phyloP scores from a whole-genome alignment of 2,888 invertebrate genomes.

The Caenorhabditis sp. region DNA sequence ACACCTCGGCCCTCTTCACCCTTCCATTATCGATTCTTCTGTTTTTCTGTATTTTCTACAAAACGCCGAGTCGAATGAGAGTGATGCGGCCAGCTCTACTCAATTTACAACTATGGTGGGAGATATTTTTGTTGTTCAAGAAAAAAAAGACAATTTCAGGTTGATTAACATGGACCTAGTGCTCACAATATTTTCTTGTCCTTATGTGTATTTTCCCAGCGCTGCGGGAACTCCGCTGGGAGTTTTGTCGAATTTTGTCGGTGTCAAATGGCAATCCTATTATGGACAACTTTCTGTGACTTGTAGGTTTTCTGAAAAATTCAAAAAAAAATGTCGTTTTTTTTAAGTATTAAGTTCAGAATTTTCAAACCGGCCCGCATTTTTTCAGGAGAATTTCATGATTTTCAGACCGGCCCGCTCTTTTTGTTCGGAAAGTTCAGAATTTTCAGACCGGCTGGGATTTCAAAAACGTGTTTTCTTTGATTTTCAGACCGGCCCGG shows the following conservation, averaged over 20 bases:
- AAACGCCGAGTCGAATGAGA: conserved; percentile 17
- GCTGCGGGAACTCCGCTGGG: conserved; percentile 18
- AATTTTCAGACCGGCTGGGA: no score
- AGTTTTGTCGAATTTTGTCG: conserved; percentile 3
- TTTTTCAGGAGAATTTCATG: no score
- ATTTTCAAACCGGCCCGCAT: no score
- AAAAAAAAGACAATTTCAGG: no score
- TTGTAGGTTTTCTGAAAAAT: conserved; percentile 7
- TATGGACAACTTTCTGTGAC: conserved; percentile 17
- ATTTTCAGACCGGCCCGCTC: no score
- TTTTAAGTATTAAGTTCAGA: no score
- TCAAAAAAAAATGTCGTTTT: no score
- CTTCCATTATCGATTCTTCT: conserved; percentile 15
- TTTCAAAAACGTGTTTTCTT: no score
- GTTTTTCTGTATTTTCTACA: conserved; percentile 12
- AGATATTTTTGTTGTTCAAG: no score
- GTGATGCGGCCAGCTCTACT: conserved; percentile 12
- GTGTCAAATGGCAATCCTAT: conserved; percentile 10
- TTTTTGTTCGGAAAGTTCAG: no score
- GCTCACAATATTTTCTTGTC: conserved; percentile 14
- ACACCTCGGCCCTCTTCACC: conserved; percentile 9
- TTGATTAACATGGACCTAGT: conserved; percentile 17
- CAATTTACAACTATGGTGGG: conserved; percentile 12
- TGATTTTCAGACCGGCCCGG: no score
- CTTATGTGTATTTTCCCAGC: conserved; percentile 16